Evolutionary conservation across 1,140 invertebrate genomes (phyloP).

Genomic region (Nymphalis io): DNA sequence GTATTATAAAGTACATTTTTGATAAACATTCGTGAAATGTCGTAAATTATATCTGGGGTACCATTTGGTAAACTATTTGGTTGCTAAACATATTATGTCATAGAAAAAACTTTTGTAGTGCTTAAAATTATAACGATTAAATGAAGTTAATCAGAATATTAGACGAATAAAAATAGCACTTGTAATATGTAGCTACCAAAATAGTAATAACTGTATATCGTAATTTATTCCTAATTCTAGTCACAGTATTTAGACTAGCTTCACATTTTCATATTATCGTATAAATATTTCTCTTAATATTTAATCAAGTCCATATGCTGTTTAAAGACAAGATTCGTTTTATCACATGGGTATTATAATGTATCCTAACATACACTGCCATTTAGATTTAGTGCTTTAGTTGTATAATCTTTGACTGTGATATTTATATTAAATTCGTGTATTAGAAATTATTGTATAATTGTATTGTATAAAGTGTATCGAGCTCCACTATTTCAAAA

Average conservation of each 20-base stretch:
- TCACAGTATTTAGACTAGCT: constrained; percentile 76
- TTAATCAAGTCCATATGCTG: constrained; percentile 14
- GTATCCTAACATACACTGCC: constrained; percentile 59
- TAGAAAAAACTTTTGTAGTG: constrained; percentile 15
- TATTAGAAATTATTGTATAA: constrained; percentile 71
- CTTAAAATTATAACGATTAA: constrained; percentile 21
- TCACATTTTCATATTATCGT: constrained; percentile 47
- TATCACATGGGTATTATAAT: constrained; percentile 20
- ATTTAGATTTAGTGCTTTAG: constrained; percentile 71
- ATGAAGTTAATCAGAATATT: constrained; percentile 21
- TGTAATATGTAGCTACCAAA: constrained; percentile 63
- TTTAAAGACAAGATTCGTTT: constrained; percentile 29
- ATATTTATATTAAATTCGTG: constrained; percentile 79
- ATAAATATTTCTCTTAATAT: constrained; percentile 22
- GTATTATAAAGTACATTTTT: neutral
- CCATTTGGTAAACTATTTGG: neutral
- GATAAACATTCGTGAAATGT: neutral
- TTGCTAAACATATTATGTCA: neutral
- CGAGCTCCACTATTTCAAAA: constrained; percentile 49
- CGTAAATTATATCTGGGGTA: neutral
- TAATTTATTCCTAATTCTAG: constrained; percentile 78
- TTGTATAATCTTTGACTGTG: constrained; percentile 78
- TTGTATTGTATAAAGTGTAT: constrained; percentile 47
- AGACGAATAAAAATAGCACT: constrained; percentile 45
- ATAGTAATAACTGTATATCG: constrained; percentile 51